Conservation (phyloP, 2,888 invertebrate species). For the Fragum whitleyi region DNA sequence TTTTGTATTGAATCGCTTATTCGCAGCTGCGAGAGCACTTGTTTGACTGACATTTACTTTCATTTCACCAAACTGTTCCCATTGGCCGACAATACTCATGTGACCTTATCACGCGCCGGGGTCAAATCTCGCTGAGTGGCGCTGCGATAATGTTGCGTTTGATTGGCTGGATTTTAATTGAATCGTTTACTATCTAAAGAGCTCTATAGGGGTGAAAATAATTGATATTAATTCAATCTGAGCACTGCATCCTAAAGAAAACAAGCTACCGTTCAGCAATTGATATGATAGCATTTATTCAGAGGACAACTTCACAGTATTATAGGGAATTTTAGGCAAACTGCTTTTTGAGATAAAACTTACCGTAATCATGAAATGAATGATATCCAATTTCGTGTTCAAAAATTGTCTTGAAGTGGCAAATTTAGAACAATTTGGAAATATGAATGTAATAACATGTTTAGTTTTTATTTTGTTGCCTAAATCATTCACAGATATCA, state of each 20-base stretch:
- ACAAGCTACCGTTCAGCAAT: constrained; percentile 43
- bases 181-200: constrained; percentile 50
- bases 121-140: constrained; percentile 34
- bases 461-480: no score
- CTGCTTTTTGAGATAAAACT: no score
- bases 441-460: no score
- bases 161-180: constrained; percentile 60
- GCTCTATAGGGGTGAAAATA: constrained; percentile 55
- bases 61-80: constrained; percentile 25
- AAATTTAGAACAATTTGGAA: no score
- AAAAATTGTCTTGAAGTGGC: no score
- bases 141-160: constrained; percentile 29
- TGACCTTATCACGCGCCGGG: constrained; percentile 55
- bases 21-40: constrained; percentile 42
- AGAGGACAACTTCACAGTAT: not conserved
- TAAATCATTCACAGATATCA: no score
- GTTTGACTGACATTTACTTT: constrained; percentile 59
- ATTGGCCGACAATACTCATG: constrained; percentile 47
- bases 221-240: constrained; percentile 68
- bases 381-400: no score
- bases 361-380: no score
- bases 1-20: constrained; percentile 29
- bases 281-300: not conserved
- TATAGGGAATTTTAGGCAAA: no score
- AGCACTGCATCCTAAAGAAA: constrained; percentile 44